These are phyloP conservation scores for Formica selysi DNA, from an alignment of 1,140 invertebrate genomes.

Conservation along the genomic window DNA sequence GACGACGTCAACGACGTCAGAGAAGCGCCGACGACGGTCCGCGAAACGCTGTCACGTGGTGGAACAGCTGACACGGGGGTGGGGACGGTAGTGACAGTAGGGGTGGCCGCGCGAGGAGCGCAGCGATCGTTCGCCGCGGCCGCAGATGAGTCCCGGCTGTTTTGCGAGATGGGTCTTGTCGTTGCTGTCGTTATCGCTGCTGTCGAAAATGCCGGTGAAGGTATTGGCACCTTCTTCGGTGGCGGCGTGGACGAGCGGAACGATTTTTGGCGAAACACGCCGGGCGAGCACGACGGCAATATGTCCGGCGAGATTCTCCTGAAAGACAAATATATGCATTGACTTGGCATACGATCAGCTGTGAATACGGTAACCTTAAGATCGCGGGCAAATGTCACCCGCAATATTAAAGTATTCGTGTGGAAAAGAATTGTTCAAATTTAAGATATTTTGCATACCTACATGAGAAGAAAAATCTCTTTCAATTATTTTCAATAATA, in stretches of 20 bases:
- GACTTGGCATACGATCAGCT: not conserved
- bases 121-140: conserved; percentile 34
- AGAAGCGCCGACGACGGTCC: conserved; percentile 66
- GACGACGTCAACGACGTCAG: conserved; percentile 56
- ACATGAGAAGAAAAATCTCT: no score
- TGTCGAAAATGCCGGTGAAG: not conserved
- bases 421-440: not conserved
- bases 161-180: not conserved
- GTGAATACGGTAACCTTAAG: not conserved
- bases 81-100: not conserved
- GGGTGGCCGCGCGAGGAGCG: conserved; percentile 28
- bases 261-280: conserved; percentile 89
- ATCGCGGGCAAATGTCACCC: no score
- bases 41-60: conserved; percentile 60
- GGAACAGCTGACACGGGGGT: not conserved
- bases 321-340: conserved; percentile 33
- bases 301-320: conserved; percentile 89
- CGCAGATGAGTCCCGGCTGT: conserved; percentile 12
- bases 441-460: not conserved
- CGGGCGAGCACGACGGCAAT: conserved; percentile 88
- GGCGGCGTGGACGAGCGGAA: conserved; percentile 81
- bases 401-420: not conserved
- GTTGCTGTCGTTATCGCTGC: not conserved
- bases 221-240: not conserved
- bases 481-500: no score